These are phyloP conservation scores for Galago senegalensis DNA, from an alignment of 2,797 vertebrate species.

Conservation along the genomic window DNA sequence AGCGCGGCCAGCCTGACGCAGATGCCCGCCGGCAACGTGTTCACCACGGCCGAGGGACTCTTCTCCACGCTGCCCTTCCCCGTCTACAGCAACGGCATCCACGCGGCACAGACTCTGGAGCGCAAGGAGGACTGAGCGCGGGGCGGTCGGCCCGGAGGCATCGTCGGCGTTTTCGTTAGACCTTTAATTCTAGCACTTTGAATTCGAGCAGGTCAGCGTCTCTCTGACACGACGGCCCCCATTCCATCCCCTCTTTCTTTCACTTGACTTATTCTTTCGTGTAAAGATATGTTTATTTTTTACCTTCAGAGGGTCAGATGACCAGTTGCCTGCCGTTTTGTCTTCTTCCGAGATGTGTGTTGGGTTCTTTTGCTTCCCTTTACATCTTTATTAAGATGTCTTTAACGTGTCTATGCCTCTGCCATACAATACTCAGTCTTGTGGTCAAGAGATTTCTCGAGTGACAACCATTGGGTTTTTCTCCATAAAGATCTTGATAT, in stretches of 20 bases:
- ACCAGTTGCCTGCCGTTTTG: constrained; percentile 94
- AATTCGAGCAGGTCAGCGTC: constrained; percentile 97
- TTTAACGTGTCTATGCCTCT: constrained; percentile 94
- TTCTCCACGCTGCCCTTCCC: constrained; percentile 99
- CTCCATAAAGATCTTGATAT: constrained; percentile 94
- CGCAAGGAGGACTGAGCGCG: constrained; percentile 98
- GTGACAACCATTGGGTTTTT: constrained; percentile 93
- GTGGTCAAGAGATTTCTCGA: constrained; percentile 94
- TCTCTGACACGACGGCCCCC: constrained; percentile 92
- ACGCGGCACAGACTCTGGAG: constrained; percentile 97
- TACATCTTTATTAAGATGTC: constrained; percentile 95
- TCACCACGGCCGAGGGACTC: constrained; percentile 98
- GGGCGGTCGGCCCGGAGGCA: constrained; percentile 93
- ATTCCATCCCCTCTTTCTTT: constrained; percentile 91
- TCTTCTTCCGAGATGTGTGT: constrained; percentile 93
- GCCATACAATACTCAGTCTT: constrained; percentile 94
- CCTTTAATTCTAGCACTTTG: constrained; percentile 98
- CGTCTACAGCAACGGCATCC: constrained; percentile 99
- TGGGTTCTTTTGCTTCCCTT: constrained; percentile 92
- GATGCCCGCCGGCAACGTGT: constrained; percentile 97
- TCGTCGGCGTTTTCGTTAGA: constrained; percentile 94
- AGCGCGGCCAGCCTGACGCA: constrained; percentile 95
- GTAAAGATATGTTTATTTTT: constrained; percentile 94
- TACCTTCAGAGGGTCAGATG: constrained; percentile 95
- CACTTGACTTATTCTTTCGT: constrained; percentile 94